A percentile compares a stretch with the other conserved stretches of the same genome.
These are phyloP conservation scores for Pammene aurita DNA, from an alignment of 2,888 invertebrate species.

Conservation along the genomic window DNA sequence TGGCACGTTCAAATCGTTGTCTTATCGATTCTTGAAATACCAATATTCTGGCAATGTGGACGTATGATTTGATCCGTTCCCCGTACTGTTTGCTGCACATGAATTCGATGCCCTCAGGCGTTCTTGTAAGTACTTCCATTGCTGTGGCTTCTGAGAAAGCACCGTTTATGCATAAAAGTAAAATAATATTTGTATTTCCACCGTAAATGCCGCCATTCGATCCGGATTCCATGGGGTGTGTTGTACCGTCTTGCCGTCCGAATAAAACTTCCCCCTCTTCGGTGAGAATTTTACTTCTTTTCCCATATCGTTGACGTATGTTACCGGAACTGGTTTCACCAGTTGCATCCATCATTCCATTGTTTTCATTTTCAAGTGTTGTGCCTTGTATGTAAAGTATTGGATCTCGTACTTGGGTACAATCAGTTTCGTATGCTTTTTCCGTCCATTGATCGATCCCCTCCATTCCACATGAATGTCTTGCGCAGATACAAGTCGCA, in stretches of 20 bases:
- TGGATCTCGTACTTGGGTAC: not conserved
- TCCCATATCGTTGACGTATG: not conserved
- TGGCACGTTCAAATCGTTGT: not conserved
- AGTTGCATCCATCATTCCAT: not conserved
- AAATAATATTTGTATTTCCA: not conserved
- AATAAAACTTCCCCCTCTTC: not conserved
- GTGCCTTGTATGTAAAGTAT: not conserved
- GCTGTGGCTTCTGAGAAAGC: not conserved
- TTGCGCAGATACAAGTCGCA: not conserved
- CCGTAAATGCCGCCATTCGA: too few relatives aligned
- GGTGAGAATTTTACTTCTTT: not conserved
- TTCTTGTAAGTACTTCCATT: not conserved
- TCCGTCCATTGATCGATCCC: slow-evolving; percentile 1
- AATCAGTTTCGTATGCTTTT: not conserved
- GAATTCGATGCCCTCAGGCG: not conserved
- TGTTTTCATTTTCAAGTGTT: not conserved
- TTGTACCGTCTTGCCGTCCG: not conserved
- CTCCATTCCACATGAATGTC: slow-evolving; percentile 8
- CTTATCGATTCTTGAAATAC: too few relatives aligned
- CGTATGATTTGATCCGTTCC: not conserved
- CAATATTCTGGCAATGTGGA: slow-evolving; percentile 3
- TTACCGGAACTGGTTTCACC: not conserved
- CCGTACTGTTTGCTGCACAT: not conserved
- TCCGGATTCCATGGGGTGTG: too few relatives aligned
- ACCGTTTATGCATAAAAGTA: slow-evolving; percentile 4